Conservation (phyloP, 2,113 vertebrate species). For the Oreamnos americanus region DNA sequence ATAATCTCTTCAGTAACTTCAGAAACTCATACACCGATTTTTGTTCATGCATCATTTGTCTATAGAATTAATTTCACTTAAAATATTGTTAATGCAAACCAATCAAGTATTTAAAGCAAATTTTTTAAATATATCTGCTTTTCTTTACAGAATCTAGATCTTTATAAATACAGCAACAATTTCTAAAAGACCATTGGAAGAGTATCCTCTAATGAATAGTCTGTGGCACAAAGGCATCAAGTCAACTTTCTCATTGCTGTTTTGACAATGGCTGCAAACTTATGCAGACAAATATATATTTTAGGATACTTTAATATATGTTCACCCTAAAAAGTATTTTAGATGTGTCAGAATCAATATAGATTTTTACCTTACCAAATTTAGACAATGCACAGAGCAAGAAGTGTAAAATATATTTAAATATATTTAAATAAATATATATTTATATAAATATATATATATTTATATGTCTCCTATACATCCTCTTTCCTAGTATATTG, state of each 20-base stretch:
- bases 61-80: not conserved
- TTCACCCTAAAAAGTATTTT: not conserved
- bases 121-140: not conserved
- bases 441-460: too few species aligned
- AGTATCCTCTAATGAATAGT: not conserved
- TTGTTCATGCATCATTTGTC: not conserved
- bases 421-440: not conserved
- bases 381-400: not conserved
- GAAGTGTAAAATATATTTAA: not conserved
- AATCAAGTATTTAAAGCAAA: not conserved
- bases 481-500: not conserved
- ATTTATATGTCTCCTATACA: not conserved
- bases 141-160: not conserved
- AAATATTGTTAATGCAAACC: not conserved
- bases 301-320: not conserved
- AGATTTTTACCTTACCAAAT: not conserved
- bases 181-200: not conserved
- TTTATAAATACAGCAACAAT: not conserved
- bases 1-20: not conserved
- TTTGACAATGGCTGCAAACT: not conserved
- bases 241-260: not conserved
- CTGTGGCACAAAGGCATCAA: not conserved
- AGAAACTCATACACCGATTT: not conserved
- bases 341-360: not conserved
- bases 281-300: not conserved